Conservation (phyloP, 2,797 vertebrate genomes). For the Hydrolagus colliei region DNA sequence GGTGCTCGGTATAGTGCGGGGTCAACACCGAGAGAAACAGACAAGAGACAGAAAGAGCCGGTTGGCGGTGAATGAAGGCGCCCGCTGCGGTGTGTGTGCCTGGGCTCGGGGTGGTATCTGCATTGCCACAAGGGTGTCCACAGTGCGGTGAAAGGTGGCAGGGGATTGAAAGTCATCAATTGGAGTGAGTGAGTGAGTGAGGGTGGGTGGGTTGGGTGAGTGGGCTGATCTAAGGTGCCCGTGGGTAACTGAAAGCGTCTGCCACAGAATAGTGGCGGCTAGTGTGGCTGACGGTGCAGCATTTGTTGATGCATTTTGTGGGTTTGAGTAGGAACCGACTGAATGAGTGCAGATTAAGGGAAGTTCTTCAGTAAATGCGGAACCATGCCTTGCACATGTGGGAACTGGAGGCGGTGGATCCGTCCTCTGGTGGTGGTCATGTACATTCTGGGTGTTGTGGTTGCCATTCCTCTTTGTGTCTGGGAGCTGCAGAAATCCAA, state of each 20-base stretch:
- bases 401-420: slow-evolving; percentile 93
- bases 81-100: too few relatives aligned
- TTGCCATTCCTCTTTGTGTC: slow-evolving; percentile 77
- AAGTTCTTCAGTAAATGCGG: neutral
- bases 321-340: neutral
- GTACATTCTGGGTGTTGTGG: slow-evolving; percentile 73
- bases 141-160: neutral
- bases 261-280: neutral
- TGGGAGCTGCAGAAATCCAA: slow-evolving; percentile 84
- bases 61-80: neutral
- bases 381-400: slow-evolving; percentile 84
- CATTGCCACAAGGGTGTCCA: neutral
- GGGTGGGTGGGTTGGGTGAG: too few relatives aligned
- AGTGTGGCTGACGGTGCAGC: neutral
- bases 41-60: neutral
- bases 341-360: neutral
- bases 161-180: neutral
- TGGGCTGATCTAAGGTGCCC: too few relatives aligned
- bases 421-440: slow-evolving; percentile 78
- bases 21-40: too few relatives aligned
- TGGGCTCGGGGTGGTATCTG: neutral
- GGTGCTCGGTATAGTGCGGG: neutral
- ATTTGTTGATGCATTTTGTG: neutral
- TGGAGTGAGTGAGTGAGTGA: too few relatives aligned
- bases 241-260: neutral